Evolutionary conservation across 2,888 invertebrate species (phyloP).

Genomic region (Mayetiola destructor): DNA sequence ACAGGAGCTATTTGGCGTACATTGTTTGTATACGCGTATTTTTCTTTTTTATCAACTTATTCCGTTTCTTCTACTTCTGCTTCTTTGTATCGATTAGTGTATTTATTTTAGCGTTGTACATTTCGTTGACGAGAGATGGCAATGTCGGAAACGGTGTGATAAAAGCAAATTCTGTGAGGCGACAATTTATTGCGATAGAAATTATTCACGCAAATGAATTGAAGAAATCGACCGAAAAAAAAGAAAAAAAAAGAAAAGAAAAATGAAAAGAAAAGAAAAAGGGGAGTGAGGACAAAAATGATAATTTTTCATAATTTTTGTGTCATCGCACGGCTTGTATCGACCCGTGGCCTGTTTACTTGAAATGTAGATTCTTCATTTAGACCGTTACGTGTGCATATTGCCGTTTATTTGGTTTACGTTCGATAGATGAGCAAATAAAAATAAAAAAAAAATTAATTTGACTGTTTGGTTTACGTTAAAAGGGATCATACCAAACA

Average conservation of each 20-base stretch:
- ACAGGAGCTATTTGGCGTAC: not conserved
- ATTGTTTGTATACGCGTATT: not conserved
- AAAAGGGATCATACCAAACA: too few species aligned
- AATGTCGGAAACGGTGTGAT: slow-evolving; percentile 1
- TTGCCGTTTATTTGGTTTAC: not conserved
- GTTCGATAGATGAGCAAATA: not conserved
- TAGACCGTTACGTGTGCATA: too few species aligned
- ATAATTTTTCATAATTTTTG: not conserved
- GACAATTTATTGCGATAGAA: not conserved
- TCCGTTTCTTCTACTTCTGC: not conserved
- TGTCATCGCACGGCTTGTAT: too few species aligned
- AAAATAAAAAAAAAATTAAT: not conserved
- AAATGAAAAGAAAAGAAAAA: not conserved
- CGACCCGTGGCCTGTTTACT: too few species aligned
- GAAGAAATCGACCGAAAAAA: not conserved
- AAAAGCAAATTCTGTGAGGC: too few species aligned
- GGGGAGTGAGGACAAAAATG: not conserved
- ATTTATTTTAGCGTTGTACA: slow-evolving; percentile 8
- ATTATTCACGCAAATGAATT: slow-evolving; percentile 3
- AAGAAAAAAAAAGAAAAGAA: not conserved
- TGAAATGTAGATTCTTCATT: too few species aligned
- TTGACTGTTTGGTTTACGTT: too few species aligned
- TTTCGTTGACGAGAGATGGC: slow-evolving; percentile 2
- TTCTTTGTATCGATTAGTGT: slow-evolving; percentile 1
- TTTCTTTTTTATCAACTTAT: not conserved